Percentiles rank a stretch among this genome's conserved stretches.
Conservation (phyloP, 1,140 invertebrate species). For the Parasteatoda tepidariorum region DNA sequence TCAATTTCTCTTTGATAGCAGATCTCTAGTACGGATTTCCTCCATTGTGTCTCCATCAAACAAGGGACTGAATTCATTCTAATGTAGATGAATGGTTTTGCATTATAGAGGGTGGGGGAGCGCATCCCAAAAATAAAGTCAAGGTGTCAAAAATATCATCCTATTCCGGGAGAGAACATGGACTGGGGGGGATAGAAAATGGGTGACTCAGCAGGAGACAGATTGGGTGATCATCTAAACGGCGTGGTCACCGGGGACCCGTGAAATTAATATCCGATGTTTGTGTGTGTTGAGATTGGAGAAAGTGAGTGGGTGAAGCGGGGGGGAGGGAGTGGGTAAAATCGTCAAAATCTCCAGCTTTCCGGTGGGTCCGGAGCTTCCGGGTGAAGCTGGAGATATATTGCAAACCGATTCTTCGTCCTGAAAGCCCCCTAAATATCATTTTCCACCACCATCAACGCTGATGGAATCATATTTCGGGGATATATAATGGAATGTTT, state of each 20-base stretch:
- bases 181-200: background rate
- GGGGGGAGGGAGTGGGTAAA: background rate
- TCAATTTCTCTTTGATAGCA: no score
- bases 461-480: no score
- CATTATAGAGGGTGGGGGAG: background rate
- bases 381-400: no score
- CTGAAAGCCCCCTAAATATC: no score
- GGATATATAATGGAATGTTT: no score
- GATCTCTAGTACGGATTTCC: no score
- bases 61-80: no score
- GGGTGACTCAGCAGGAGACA: conserved; percentile 3
- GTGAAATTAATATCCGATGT: conserved; percentile 58
- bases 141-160: background rate
- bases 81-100: background rate
- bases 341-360: background rate
- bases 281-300: conserved; percentile 6
- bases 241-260: conserved; percentile 20
- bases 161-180: background rate
- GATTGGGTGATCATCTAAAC: background rate
- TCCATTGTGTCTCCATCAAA: no score
- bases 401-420: no score
- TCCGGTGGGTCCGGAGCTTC: background rate
- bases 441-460: no score
- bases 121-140: background rate
- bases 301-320: conserved; percentile 1